These are phyloP conservation scores for Lasioglossum figueresi DNA, from an alignment of 2,888 invertebrate genomes.

Conservation along the genomic window DNA sequence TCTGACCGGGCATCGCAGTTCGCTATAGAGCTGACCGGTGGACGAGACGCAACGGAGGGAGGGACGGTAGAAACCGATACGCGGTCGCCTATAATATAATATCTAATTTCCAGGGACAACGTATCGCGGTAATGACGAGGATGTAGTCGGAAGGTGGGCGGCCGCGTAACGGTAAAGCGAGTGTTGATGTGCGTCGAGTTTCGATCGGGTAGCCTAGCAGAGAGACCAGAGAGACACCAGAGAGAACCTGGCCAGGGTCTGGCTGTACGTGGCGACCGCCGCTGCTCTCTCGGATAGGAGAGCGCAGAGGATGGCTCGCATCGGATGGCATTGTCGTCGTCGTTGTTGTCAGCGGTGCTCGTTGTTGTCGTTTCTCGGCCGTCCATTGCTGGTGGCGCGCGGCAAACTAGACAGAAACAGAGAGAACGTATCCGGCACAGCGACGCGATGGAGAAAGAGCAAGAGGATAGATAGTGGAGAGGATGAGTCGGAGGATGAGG, in stretches of 20 bases:
- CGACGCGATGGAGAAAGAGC: not conserved
- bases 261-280: not conserved
- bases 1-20: not conserved
- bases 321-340: conserved; percentile 68
- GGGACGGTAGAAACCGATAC: conserved; percentile 46
- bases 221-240: not conserved
- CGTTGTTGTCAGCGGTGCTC: conserved; percentile 70
- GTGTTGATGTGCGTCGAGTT: conserved; percentile 61
- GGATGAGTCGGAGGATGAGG: conserved; percentile 14
- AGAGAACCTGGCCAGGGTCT: not conserved
- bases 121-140: conserved; percentile 64
- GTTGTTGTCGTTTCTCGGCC: conserved; percentile 78
- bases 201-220: conserved; percentile 41
- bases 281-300: conserved; percentile 7
- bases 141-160: conserved; percentile 57
- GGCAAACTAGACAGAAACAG: conserved; percentile 24
- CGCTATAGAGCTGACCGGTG: not conserved
- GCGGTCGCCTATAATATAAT: conserved; percentile 46
- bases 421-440: not conserved
- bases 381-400: conserved; percentile 58
- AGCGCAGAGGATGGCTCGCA: conserved; percentile 50
- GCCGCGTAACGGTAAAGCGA: conserved; percentile 67
- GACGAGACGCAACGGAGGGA: not conserved
- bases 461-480: not conserved
- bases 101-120: conserved; percentile 71